These are phyloP conservation scores for Macrotrachela quadricornifera DNA, from an alignment of 1,140 invertebrate genomes.

Conservation along the genomic window DNA sequence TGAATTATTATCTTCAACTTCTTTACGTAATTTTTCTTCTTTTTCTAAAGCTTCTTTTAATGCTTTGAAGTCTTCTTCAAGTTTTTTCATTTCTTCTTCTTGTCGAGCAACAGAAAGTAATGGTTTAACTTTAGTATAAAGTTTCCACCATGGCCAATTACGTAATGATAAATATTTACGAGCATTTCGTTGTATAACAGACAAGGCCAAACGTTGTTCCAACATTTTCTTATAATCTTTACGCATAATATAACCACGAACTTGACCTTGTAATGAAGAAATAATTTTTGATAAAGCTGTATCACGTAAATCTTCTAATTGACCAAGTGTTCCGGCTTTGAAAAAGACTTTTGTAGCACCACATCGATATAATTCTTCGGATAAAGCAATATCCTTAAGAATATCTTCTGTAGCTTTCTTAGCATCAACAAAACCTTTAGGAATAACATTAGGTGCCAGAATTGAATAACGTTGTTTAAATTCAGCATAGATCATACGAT, in stretches of 20 bases:
- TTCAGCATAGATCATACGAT: slow-evolving; percentile 98
- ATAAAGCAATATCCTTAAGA: slow-evolving; percentile 50
- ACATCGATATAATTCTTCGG: slow-evolving; percentile 66
- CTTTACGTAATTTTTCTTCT: slow-evolving; percentile 85
- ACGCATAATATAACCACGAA: slow-evolving; percentile 56
- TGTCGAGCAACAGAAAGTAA: slow-evolving; percentile 88
- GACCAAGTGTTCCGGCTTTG: slow-evolving; percentile 97
- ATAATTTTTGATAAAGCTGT: slow-evolving; percentile 92
- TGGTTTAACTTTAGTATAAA: slow-evolving; percentile 94
- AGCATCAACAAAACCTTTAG: slow-evolving; percentile 48
- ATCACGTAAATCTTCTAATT: slow-evolving; percentile 98
- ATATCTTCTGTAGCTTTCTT: slow-evolving; percentile 60
- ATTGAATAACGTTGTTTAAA: slow-evolving; percentile 99
- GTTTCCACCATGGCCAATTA: slow-evolving; percentile 98
- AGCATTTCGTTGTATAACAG: slow-evolving; percentile 94
- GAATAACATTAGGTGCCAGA: slow-evolving; percentile 61
- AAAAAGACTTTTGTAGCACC: slow-evolving; percentile 98
- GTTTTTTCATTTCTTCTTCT: slow-evolving; percentile 93
- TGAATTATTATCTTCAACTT: slow-evolving; percentile 72
- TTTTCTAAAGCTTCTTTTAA: slow-evolving; percentile 75
- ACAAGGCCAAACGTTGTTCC: slow-evolving; percentile 86
- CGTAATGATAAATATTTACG: slow-evolving; percentile 89
- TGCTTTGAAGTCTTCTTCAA: slow-evolving; percentile 81
- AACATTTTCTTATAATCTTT: slow-evolving; percentile 90
- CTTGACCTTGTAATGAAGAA: slow-evolving; percentile 88